Conservation (phyloP, 2,888 invertebrate genomes). For the Muscina levida region DNA sequence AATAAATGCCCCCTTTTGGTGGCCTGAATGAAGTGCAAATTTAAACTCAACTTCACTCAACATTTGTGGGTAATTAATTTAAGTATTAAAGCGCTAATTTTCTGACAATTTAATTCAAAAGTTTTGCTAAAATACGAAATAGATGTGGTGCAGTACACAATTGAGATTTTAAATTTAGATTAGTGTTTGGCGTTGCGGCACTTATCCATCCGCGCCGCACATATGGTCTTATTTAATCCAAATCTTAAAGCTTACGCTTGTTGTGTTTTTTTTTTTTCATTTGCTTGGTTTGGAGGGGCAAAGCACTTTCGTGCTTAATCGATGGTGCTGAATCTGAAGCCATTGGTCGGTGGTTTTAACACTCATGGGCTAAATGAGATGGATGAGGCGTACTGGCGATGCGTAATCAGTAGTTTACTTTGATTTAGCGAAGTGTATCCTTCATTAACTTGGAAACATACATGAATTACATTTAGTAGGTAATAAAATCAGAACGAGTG, state of each 20-base stretch:
- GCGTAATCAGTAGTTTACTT: conserved; percentile 10
- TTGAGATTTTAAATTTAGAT: conserved; percentile 52
- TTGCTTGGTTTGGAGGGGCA: too few relatives aligned
- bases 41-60: conserved; percentile 51
- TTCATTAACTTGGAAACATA: too few relatives aligned
- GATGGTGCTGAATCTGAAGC: conserved; percentile 16
- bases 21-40: conserved; percentile 1
- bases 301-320: conserved; percentile 10
- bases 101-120: conserved; percentile 63
- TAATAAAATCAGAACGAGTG: too few relatives aligned
- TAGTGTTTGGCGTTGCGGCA: conserved; percentile 1
- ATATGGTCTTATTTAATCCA: conserved; percentile 2
- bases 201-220: background rate
- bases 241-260: conserved; percentile 5
- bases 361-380: conserved; percentile 14
- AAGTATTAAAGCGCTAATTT: conserved; percentile 68
- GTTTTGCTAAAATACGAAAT: conserved; percentile 1
- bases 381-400: conserved; percentile 14
- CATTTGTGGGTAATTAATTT: conserved; percentile 67
- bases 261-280: too few relatives aligned
- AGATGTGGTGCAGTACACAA: background rate
- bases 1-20: conserved; percentile 42
- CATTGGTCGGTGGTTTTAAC: conserved; percentile 21
- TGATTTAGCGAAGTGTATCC: background rate
- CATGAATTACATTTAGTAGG: too few relatives aligned